Evolutionary conservation across 2,113 vertebrate genomes (phyloP).

Genomic region (Phycodurus eques): DNA sequence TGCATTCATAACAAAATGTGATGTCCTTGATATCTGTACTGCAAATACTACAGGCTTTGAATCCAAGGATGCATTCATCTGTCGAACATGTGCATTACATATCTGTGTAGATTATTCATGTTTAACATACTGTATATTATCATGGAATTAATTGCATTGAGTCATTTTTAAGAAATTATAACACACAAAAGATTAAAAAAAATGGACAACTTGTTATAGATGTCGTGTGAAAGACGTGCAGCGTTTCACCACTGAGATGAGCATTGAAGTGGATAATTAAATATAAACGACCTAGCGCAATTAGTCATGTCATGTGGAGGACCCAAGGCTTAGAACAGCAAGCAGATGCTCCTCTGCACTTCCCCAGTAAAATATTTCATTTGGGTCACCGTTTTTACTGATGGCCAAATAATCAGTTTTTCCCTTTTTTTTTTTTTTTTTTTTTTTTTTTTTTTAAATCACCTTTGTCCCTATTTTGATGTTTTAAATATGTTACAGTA

Average conservation of each 20-base stretch:
- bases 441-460: constrained; percentile 49
- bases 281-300: constrained; percentile 75
- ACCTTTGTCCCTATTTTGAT: constrained; percentile 48
- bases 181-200: background rate
- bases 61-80: constrained; percentile 35
- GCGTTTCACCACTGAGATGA: constrained; percentile 50
- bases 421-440: constrained; percentile 50
- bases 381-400: constrained; percentile 72
- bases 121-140: constrained; percentile 3
- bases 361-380: constrained; percentile 68
- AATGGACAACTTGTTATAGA: constrained; percentile 10
- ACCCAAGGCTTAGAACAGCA: constrained; percentile 69
- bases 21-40: constrained; percentile 30
- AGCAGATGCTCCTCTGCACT: constrained; percentile 78
- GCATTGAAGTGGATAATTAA: constrained; percentile 75
- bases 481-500: constrained; percentile 41
- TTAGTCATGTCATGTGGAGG: constrained; percentile 75
- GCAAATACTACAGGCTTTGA: constrained; percentile 45
- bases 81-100: constrained; percentile 15
- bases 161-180: constrained; percentile 19
- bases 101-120: constrained; percentile 4
- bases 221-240: constrained; percentile 27
- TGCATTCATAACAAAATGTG: constrained; percentile 23
- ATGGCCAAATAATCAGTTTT: constrained; percentile 59
- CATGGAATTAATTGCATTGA: constrained; percentile 17